A percentile compares a stretch with the other conserved stretches of the same genome.
Conservation (phyloP, 2,797 vertebrate genomes). For the Helostoma temminkii region DNA sequence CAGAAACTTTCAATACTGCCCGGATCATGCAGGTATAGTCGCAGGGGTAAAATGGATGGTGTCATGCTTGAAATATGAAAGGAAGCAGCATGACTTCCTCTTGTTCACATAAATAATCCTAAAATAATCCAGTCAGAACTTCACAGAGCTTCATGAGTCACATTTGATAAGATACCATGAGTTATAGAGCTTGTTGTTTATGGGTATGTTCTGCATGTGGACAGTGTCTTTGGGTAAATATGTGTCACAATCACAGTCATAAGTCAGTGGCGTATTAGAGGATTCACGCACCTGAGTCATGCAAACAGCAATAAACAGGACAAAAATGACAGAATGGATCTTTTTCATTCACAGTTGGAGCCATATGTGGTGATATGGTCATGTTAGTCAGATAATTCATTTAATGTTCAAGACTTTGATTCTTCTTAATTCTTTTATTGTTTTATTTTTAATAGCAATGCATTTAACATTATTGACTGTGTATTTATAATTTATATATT, state of each 20-base stretch:
- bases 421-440: too few relatives aligned
- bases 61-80: slow-evolving; percentile 41
- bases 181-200: slow-evolving; percentile 7
- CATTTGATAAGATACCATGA: slow-evolving; percentile 32
- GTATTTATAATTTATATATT: too few relatives aligned
- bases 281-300: slow-evolving; percentile 18
- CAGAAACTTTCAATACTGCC: slow-evolving; percentile 47
- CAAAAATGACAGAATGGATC: slow-evolving; percentile 10
- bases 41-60: slow-evolving; percentile 42
- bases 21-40: slow-evolving; percentile 53
- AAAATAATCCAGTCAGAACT: slow-evolving; percentile 15
- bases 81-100: slow-evolving; percentile 13
- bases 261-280: background rate
- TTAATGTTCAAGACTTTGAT: too few relatives aligned
- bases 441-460: too few relatives aligned
- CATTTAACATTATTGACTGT: too few relatives aligned
- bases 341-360: background rate
- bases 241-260: slow-evolving; percentile 18
- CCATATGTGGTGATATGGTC: slow-evolving; percentile 11
- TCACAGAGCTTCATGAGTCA: slow-evolving; percentile 1
- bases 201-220: slow-evolving; percentile 1
- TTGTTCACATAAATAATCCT: background rate
- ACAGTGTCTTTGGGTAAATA: slow-evolving; percentile 17
- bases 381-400: background rate
- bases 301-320: background rate